Conservation (phyloP, 2,888 invertebrate genomes). For the Hypomecis punctinalis region DNA sequence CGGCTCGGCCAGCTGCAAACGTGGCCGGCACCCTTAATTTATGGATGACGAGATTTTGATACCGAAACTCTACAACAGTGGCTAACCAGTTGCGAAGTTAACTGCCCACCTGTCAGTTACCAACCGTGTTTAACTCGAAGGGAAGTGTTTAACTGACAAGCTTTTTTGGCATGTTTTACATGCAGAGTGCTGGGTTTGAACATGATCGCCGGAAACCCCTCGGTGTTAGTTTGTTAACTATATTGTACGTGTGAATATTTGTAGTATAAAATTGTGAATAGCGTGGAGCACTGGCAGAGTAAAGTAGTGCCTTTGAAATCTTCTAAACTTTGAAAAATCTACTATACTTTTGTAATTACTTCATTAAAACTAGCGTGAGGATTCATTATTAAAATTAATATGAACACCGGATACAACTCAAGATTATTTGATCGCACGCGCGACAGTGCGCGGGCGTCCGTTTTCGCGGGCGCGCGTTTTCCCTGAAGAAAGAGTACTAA, state of each 20-base stretch:
- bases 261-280: too few relatives aligned
- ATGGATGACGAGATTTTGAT: conserved; percentile 77
- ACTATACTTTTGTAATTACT: too few relatives aligned
- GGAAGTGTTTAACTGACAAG: conserved; percentile 13
- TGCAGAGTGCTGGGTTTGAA: neutral
- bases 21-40: conserved; percentile 71
- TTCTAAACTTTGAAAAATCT: too few relatives aligned
- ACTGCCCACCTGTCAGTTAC: conserved; percentile 47
- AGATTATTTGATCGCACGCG: too few relatives aligned
- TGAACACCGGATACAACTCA: too few relatives aligned
- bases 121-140: conserved; percentile 11
- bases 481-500: too few relatives aligned
- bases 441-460: too few relatives aligned
- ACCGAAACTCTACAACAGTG: conserved; percentile 49
- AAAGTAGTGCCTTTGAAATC: too few relatives aligned
- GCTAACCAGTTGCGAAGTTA: conserved; percentile 48
- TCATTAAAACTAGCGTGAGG: too few relatives aligned
- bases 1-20: conserved; percentile 60
- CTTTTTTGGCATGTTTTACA: conserved; percentile 12
- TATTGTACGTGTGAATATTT: neutral
- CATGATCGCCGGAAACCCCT: neutral
- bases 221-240: neutral
- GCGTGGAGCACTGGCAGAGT: too few relatives aligned
- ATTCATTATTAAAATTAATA: too few relatives aligned
- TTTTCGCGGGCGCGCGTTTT: too few relatives aligned